These are phyloP conservation scores for Barbus barbus DNA, from an alignment of 2,113 vertebrate species.

Conservation along the genomic window DNA sequence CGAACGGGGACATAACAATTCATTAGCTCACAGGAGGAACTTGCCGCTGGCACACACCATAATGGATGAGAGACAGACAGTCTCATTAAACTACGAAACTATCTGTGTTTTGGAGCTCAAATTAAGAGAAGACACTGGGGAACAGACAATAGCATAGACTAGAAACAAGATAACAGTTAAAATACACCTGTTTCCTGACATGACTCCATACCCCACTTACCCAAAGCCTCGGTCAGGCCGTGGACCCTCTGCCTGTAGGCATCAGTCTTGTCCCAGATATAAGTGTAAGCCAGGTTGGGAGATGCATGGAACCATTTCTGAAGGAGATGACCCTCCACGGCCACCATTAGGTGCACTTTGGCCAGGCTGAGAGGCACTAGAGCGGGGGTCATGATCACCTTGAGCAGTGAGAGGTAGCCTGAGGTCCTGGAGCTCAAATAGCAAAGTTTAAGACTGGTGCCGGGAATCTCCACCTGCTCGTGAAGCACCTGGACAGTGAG, in stretches of 20 bases:
- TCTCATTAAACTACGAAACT: conserved; percentile 47
- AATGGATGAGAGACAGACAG: conserved; percentile 44
- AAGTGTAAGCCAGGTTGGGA: conserved; percentile 87
- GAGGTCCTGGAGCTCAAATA: conserved; percentile 86
- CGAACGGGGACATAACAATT: conserved; percentile 46
- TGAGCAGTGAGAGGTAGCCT: conserved; percentile 86
- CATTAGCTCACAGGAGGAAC: conserved; percentile 49
- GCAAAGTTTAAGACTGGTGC: conserved; percentile 81
- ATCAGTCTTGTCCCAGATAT: conserved; percentile 90
- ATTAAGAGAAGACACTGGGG: conserved; percentile 22
- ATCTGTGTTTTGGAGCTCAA: conserved; percentile 19
- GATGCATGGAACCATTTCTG: conserved; percentile 90
- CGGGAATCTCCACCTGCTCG: conserved; percentile 87
- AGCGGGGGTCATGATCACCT: conserved; percentile 86
- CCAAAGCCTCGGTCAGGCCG: conserved; percentile 85
- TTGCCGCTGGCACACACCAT: conserved; percentile 44
- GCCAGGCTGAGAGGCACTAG: conserved; percentile 85
- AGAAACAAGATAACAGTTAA: conserved; percentile 22
- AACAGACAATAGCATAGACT: conserved; percentile 8
- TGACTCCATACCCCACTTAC: conserved; percentile 68
- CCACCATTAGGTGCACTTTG: conserved; percentile 89
- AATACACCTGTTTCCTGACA: neutral
- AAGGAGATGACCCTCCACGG: conserved; percentile 88
- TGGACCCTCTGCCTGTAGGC: conserved; percentile 87
- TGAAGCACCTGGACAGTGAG: conserved; percentile 80